Conservation (phyloP, 2,888 invertebrate species). For the Cetonia aurata region DNA sequence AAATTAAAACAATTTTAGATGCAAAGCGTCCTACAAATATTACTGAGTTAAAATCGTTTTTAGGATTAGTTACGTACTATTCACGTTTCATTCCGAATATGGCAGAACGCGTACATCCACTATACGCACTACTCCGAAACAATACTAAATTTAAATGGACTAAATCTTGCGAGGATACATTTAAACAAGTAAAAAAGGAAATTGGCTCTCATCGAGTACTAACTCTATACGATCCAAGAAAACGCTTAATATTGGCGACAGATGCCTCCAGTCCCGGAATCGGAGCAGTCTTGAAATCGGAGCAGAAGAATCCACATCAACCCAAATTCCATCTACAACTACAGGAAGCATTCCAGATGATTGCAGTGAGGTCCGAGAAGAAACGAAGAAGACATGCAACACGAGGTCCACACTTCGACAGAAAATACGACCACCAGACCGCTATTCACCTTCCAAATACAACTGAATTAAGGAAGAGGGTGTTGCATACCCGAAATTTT, state of each 20-base stretch:
- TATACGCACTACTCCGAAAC: slow-evolving; percentile 47
- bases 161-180: slow-evolving; percentile 47
- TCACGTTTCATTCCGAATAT: slow-evolving; percentile 48
- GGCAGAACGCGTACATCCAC: slow-evolving; percentile 45
- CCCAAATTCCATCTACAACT: too few relatives aligned
- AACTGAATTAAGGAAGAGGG: too few relatives aligned
- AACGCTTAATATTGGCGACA: slow-evolving; percentile 48
- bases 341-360: too few relatives aligned
- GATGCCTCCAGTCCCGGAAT: too few relatives aligned
- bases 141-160: slow-evolving; percentile 47
- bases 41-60: slow-evolving; percentile 43
- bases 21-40: slow-evolving; percentile 26
- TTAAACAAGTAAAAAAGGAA: slow-evolving; percentile 50
- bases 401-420: too few relatives aligned
- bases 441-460: too few relatives aligned
- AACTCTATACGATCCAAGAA: slow-evolving; percentile 48
- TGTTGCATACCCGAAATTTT: too few relatives aligned
- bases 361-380: too few relatives aligned
- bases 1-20: slow-evolving; percentile 26
- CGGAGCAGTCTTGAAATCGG: too few relatives aligned
- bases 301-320: too few relatives aligned
- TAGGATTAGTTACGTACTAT: slow-evolving; percentile 50
- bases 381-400: too few relatives aligned
- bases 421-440: too few relatives aligned
- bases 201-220: slow-evolving; percentile 50